Base-by-base conservation (phyloP, 2,888 invertebrate species). In the Agrochola macilenta region DNA sequence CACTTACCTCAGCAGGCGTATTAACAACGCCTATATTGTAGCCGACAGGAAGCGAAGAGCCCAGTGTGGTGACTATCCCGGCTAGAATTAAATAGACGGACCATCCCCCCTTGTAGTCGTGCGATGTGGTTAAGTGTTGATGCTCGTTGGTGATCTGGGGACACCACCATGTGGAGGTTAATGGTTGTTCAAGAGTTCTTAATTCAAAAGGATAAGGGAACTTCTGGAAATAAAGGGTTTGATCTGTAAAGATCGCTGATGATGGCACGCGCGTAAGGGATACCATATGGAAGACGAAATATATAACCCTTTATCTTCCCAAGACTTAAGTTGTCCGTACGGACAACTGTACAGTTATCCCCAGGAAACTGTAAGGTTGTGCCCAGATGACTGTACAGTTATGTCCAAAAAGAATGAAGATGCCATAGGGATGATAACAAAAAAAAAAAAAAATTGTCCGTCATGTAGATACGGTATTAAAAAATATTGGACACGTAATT, bases 11-110 rank as follows among this genome's bases (percentile, higher is more conserved):
- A 69, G 98, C 98, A 1, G 99, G 98, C 43, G 98, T 98, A 93
- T 99, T 99, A 84, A 99, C 97, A 35, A 98, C 98, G 66, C 99
- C 99, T 78, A 99, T 98, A 91, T 98, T 98, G 93, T 98, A 99
- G 58, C 99, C 99, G 69, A 98, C 98, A 9, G 98, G 98, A 69
- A 99, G 94, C 5, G 98, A 98, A 2, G 98, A 97, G 9, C 99
- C 99, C 30, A 99, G 91, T 3, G 98, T 98, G 60, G 98, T 98
- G 7, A 97, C 97, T 74, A 97, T 93, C 23, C 98, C 98, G 43
- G 98, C 98, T 79, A 98, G 91, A 52, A 98, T 91, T 85, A 99
- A 93, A 84, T 97, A 94, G 81, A 96, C 95, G 30, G 98, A 98
- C 98, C 98, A 98, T 95, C 97, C 97, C 77, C 93, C 94, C 70